A percentile compares a stretch with the other conserved stretches of the same genome.
phyloP scores from a whole-genome alignment of 2,113 vertebrate genomes.

The Nycticebus coucang region DNA sequence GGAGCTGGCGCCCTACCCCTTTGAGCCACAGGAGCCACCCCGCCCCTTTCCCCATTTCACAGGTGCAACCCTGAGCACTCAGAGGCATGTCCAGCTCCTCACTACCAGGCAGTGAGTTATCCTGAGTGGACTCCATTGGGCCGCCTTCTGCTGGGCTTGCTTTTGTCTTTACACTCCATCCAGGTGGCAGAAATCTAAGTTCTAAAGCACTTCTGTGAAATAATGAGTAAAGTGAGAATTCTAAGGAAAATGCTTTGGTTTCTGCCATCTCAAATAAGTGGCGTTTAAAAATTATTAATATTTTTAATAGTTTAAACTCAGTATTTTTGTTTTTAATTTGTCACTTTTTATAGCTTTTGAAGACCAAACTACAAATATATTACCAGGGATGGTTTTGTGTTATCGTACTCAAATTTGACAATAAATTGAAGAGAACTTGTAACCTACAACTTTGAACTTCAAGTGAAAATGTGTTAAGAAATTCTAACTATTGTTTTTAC shows the following conservation, averaged over 20 bases:
- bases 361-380: conserved; percentile 70
- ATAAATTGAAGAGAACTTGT: conserved; percentile 48
- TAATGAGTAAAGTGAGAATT: background rate
- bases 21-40: too few relatives aligned
- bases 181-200: conserved; percentile 13
- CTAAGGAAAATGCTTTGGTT: background rate
- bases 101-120: background rate
- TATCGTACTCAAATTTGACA: conserved; percentile 52
- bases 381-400: conserved; percentile 64
- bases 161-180: conserved; percentile 69
- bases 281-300: conserved; percentile 48
- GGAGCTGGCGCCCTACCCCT: too few relatives aligned
- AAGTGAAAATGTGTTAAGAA: conserved; percentile 8
- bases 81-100: background rate
- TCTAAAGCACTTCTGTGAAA: conserved; percentile 57
- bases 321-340: conserved; percentile 18
- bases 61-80: background rate
- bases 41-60: background rate
- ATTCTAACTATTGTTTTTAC: conserved; percentile 38
- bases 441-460: conserved; percentile 50
- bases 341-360: conserved; percentile 57
- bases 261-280: conserved; percentile 44
- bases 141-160: conserved; percentile 45
- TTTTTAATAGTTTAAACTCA: conserved; percentile 67
- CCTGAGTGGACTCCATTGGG: background rate